These are phyloP conservation scores for Macrocentrus cingulum DNA, from an alignment of 1,140 invertebrate genomes.

Conservation along the genomic window DNA sequence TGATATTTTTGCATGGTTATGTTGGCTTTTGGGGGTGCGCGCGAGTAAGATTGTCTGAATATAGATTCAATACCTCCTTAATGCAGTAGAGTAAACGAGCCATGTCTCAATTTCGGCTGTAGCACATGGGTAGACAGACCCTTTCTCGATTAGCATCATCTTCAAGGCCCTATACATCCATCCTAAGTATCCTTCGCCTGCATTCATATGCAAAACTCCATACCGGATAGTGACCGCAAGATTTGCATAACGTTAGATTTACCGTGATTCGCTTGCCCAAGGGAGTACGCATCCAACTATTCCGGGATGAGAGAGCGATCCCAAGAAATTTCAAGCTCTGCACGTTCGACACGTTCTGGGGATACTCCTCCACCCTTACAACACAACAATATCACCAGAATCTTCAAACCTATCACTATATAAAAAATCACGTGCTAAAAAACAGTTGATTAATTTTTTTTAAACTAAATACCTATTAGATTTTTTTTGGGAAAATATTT, in stretches of 20 bases:
- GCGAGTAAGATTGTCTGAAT: too few relatives aligned
- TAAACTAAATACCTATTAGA: too few relatives aligned
- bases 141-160: conserved; percentile 53
- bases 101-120: conserved; percentile 34
- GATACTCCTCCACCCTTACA: too few relatives aligned
- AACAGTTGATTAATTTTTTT: too few relatives aligned
- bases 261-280: conserved; percentile 47
- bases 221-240: conserved; percentile 48
- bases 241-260: conserved; percentile 60
- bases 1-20: too few relatives aligned
- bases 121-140: conserved; percentile 24
- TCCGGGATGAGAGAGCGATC: neutral
- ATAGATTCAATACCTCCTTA: too few relatives aligned
- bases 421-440: too few relatives aligned
- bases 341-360: too few relatives aligned
- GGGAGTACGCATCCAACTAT: neutral
- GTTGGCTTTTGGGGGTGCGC: too few relatives aligned
- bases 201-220: conserved; percentile 57
- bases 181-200: conserved; percentile 28
- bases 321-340: neutral
- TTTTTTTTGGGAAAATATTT: too few relatives aligned
- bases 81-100: conserved; percentile 50
- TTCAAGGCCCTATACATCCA: conserved; percentile 37
- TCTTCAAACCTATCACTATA: too few relatives aligned
- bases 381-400: too few relatives aligned